phyloP scores from a whole-genome alignment of 2,113 vertebrate genomes.

The Mustela nigripes region DNA sequence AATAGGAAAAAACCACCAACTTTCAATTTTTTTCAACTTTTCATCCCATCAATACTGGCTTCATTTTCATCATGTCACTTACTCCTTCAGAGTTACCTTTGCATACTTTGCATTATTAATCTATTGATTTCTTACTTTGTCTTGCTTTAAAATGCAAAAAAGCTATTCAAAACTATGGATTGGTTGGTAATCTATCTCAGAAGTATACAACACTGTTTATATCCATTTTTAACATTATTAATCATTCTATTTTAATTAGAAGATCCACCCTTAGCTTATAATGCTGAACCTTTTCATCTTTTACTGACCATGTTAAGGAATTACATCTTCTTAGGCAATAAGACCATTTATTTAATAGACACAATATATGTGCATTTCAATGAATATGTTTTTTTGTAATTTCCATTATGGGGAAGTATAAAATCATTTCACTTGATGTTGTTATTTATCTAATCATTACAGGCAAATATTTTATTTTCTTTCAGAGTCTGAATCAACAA shows the following conservation, averaged over 20 bases:
- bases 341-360: not conserved
- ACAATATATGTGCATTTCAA: not conserved
- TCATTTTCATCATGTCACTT: not conserved
- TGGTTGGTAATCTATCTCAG: not conserved
- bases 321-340: not conserved
- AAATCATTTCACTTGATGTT: not conserved
- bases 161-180: not conserved
- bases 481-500: conserved; percentile 36
- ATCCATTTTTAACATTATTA: not conserved
- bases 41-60: not conserved
- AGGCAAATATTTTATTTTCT: conserved; percentile 7
- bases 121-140: not conserved
- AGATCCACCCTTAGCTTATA: not conserved
- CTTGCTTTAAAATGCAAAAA: not conserved
- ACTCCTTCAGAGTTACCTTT: not conserved
- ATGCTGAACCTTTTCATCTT: not conserved
- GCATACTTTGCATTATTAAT: not conserved
- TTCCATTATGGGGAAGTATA: not conserved
- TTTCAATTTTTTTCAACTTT: not conserved
- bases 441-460: not conserved
- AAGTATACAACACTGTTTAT: not conserved
- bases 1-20: not conserved
- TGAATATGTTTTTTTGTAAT: not conserved
- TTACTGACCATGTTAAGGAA: not conserved
- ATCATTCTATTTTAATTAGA: not conserved